These are phyloP conservation scores for Nycteola revayana DNA, from an alignment of 2,888 invertebrate genomes.

Conservation along the genomic window DNA sequence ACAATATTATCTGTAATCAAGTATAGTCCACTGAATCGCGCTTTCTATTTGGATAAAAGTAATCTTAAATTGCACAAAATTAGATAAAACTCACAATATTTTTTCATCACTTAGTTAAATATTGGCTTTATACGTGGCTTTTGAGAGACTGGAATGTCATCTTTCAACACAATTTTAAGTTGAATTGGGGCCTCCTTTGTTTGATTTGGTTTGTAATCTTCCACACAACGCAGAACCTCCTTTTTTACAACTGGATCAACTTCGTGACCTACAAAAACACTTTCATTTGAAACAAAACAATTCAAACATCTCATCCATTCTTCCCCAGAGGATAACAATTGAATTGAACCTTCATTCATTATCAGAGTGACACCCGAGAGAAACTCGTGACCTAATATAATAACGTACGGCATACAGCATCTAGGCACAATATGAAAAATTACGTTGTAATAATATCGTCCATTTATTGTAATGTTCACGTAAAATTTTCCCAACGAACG, in stretches of 20 bases:
- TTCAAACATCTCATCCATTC: not conserved
- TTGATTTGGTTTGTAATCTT: too few species aligned
- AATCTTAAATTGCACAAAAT: slow-evolving; percentile 11
- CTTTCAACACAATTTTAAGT: too few species aligned
- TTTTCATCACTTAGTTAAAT: slow-evolving; percentile 2
- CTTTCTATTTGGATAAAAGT: slow-evolving; percentile 10
- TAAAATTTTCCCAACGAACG: too few species aligned
- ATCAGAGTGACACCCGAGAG: not conserved
- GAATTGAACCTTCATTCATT: not conserved
- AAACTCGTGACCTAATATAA: too few species aligned
- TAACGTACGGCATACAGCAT: too few species aligned
- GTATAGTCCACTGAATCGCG: slow-evolving; percentile 10
- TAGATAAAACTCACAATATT: slow-evolving; percentile 12
- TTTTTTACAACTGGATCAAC: not conserved
- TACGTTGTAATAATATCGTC: too few species aligned
- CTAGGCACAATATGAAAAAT: too few species aligned
- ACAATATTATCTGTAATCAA: slow-evolving; percentile 16
- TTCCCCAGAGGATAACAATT: not conserved
- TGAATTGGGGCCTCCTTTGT: too few species aligned
- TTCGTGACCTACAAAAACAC: not conserved
- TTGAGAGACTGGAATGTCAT: too few species aligned
- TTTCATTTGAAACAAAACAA: not conserved
- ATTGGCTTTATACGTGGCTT: too few species aligned
- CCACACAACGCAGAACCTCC: too few species aligned
- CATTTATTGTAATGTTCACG: too few species aligned